A percentile compares a stretch with the other conserved stretches of the same genome.
Conservation (phyloP, 2,888 invertebrate genomes). For the Tenthredo mesomela region DNA sequence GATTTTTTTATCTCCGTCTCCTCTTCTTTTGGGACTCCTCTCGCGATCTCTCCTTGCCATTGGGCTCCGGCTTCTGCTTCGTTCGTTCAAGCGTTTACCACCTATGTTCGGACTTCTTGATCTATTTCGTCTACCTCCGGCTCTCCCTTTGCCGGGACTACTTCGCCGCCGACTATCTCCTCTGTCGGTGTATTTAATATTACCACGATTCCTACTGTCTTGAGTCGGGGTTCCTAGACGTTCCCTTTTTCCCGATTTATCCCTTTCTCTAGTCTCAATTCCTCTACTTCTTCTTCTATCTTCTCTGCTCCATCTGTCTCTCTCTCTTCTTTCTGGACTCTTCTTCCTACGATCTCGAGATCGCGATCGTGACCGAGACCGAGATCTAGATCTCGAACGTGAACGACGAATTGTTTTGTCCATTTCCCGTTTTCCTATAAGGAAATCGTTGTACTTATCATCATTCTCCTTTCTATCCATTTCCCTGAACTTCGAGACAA, state of each 20-base stretch:
- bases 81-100: slow-evolving; percentile 48
- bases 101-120: slow-evolving; percentile 51
- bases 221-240: slow-evolving; percentile 11
- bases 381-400: slow-evolving; percentile 25
- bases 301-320: slow-evolving; percentile 54
- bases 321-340: slow-evolving; percentile 62
- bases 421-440: slow-evolving; percentile 13
- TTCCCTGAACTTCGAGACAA: neutral
- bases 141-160: slow-evolving; percentile 64
- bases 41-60: slow-evolving; percentile 66
- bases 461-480: neutral
- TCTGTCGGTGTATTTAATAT: slow-evolving; percentile 33
- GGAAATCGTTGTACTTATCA: slow-evolving; percentile 35
- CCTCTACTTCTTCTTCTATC: slow-evolving; percentile 59
- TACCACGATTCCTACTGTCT: slow-evolving; percentile 31
- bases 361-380: slow-evolving; percentile 61
- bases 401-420: slow-evolving; percentile 25
- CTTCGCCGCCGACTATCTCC: slow-evolving; percentile 45
- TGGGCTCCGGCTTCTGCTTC: slow-evolving; percentile 72
- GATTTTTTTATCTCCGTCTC: slow-evolving; percentile 59
- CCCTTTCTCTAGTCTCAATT: slow-evolving; percentile 63
- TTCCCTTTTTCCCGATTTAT: slow-evolving; percentile 61
- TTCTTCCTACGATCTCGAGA: slow-evolving; percentile 63
- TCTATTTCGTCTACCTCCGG: slow-evolving; percentile 63
- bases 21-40: slow-evolving; percentile 62